A percentile compares a stretch with the other conserved stretches of the same genome.
Conservation (phyloP, 2,888 invertebrate genomes). For the Cremastinae sp. region DNA sequence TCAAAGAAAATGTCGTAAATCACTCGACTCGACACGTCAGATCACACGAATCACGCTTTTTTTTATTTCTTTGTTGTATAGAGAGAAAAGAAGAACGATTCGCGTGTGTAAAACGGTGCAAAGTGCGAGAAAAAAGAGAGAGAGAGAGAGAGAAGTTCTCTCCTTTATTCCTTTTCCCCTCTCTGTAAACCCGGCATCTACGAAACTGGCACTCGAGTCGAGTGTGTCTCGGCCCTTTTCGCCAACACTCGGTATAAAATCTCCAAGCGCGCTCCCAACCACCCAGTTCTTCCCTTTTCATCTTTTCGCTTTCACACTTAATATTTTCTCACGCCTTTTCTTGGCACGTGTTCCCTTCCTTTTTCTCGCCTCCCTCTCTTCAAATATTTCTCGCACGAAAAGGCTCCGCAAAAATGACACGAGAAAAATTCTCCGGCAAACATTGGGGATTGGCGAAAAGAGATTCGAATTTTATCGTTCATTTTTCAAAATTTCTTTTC, state of each 20-base stretch:
- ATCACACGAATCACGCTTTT: conserved; percentile 2
- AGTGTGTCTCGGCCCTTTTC: conserved; percentile 52
- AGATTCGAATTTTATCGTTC: neutral
- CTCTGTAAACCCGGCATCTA: conserved; percentile 41
- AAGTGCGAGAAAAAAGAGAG: too few relatives aligned
- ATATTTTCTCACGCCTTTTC: conserved; percentile 34
- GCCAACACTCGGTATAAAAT: conserved; percentile 48
- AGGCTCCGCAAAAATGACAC: conserved; percentile 23
- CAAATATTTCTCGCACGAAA: conserved; percentile 25
- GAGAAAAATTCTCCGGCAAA: conserved; percentile 14
- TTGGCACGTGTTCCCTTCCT: conserved; percentile 35
- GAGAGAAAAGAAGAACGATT: neutral
- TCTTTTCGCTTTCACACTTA: conserved; percentile 23
- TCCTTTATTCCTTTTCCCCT: conserved; percentile 18
- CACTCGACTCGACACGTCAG: neutral
- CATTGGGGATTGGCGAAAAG: neutral
- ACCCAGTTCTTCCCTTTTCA: conserved; percentile 25
- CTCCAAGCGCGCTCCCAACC: conserved; percentile 31
- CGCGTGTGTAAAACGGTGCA: too few relatives aligned
- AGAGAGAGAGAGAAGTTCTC: too few relatives aligned
- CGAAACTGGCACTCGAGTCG: conserved; percentile 56
- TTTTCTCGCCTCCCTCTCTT: conserved; percentile 15
- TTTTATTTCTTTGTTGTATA: neutral
- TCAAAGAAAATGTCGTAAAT: conserved; percentile 2
- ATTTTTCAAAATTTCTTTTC: too few relatives aligned